These are phyloP conservation scores for Rhagoletis zephyria DNA, from an alignment of 1,140 invertebrate genomes.

Conservation along the genomic window DNA sequence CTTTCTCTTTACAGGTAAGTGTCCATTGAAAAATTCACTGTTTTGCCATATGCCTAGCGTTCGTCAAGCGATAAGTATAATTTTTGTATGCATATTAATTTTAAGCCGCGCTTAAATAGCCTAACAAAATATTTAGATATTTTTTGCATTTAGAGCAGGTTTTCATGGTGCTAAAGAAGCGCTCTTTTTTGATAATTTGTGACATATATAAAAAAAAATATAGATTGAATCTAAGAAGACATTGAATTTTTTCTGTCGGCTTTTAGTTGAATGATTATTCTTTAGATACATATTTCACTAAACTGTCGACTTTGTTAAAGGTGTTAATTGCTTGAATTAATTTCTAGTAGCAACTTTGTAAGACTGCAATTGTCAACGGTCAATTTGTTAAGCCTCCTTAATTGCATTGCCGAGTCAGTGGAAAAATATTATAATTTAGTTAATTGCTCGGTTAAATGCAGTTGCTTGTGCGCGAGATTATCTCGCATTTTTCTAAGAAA, in stretches of 20 bases:
- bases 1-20: conserved; percentile 5
- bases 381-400: too few species aligned
- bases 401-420: too few species aligned
- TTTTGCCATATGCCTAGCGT: neutral
- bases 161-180: too few species aligned
- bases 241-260: too few species aligned
- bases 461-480: neutral
- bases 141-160: neutral
- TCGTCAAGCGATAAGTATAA: conserved; percentile 26
- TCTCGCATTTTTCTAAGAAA: conserved; percentile 20
- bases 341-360: too few species aligned
- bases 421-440: neutral
- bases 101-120: neutral
- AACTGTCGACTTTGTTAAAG: too few species aligned
- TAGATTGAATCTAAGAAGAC: too few species aligned
- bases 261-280: too few species aligned
- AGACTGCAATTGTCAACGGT: too few species aligned
- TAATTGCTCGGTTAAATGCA: neutral
- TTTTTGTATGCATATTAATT: neutral
- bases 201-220: neutral
- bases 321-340: too few species aligned
- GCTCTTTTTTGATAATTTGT: too few species aligned
- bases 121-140: neutral
- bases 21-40: neutral
- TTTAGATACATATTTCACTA: too few species aligned